A percentile compares a stretch with the other conserved stretches of the same genome.
Evolutionary conservation across 1,140 invertebrate genomes (phyloP).

Genomic region (Dufourea novaeangliae): DNA sequence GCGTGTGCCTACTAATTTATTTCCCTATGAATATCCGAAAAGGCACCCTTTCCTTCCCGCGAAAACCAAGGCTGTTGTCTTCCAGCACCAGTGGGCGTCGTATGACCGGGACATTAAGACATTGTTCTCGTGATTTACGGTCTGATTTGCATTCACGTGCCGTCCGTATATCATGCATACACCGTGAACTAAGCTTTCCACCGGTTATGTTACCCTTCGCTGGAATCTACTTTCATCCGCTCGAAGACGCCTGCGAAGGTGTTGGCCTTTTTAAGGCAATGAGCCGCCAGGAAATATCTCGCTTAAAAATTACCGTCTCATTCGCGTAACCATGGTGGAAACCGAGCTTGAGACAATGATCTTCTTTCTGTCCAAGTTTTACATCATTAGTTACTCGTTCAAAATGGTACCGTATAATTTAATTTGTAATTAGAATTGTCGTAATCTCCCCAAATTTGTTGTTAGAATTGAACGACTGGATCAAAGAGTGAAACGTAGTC

Average conservation of each 20-base stretch:
- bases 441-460: no score
- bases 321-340: no score
- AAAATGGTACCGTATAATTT: no score
- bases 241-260: conserved; percentile 31
- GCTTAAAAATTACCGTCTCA: background rate
- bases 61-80: conserved; percentile 70
- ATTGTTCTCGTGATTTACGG: conserved; percentile 82
- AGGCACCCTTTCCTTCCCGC: conserved; percentile 68
- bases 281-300: background rate
- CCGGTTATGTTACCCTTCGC: conserved; percentile 39
- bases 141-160: conserved; percentile 81
- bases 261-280: conserved; percentile 28
- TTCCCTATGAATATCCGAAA: conserved; percentile 78
- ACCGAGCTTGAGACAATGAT: background rate
- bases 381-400: no score
- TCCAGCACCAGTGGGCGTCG: conserved; percentile 75
- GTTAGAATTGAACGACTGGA: no score
- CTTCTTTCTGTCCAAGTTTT: background rate
- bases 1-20: conserved; percentile 75
- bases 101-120: conserved; percentile 83
- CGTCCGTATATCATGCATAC: conserved; percentile 81
- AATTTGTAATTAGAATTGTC: no score
- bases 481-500: no score
- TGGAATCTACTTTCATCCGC: conserved; percentile 33
- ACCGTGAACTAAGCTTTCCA: conserved; percentile 78